Base-by-base conservation (phyloP, 2,113 vertebrate species). In the Elaphurus davidianus region DNA sequence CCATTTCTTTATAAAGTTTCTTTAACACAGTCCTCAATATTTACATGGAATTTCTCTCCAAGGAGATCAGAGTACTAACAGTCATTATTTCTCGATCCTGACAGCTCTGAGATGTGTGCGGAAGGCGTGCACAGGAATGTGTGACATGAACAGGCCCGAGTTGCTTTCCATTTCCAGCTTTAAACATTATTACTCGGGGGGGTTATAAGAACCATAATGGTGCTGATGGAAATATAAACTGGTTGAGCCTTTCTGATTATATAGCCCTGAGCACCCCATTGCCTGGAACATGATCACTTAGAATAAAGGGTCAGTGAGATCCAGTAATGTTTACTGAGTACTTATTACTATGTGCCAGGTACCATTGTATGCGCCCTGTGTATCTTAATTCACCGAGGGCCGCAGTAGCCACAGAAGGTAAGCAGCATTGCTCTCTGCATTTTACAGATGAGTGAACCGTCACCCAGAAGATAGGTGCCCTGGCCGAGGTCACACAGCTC, bases 91-190 rank as follows among this genome's bases (percentile, higher is more conserved):
- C 14, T 3, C 7, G n/a, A 76, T n/a, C 59, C 54, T 60, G 23
- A 23, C 60, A 52, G 5, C 33, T 62, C 25, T 13, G 52, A 47
- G 17, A 62, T 16, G 11, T 43, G 25, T 14, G 23, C 2, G 6
- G 43, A 71, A 59, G 45, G 40, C 33, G 3, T 6, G 19, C 5
- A 0, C 0, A 0, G 6, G 19, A 40, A 23, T 4, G 0, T 23
- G 67, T 36, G 67, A 71, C 64, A 36, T 36, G 64, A 71, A 71
- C n/a, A 5, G n/a, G 36, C 60, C 85, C 21, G 2, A 15, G 9
- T 9, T 62, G 27, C 19, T 87, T 84, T 40, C 47, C 81, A 54
- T 90, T 23, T 64, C 43, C 33, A 4, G n/a, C 62, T 89, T n/a
- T 23, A 85, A 82, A 87, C 55, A 17, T 71, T 12, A 71, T 87